A percentile compares a stretch with the other conserved stretches of the same genome.
Evolutionary conservation across 1,140 invertebrate genomes (phyloP).

Genomic region (Lasioglossum albipes): DNA sequence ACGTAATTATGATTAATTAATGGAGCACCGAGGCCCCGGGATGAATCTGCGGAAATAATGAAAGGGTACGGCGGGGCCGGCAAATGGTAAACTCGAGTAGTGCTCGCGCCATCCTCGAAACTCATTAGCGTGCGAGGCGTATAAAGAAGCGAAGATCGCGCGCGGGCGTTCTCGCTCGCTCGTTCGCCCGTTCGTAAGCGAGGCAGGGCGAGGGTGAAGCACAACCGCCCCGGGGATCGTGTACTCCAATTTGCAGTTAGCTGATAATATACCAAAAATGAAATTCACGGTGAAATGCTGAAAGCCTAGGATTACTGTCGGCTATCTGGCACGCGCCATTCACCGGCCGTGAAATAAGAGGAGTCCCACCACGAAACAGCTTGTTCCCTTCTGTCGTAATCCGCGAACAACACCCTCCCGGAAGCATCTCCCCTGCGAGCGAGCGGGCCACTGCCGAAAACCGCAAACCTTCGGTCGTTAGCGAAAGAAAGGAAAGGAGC

Average conservation of each 20-base stretch:
- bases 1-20: constrained; percentile 28
- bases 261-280: constrained; percentile 23
- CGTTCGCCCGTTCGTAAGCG: no score
- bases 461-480: no score
- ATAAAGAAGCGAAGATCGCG: constrained; percentile 11
- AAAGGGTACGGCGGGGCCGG: neutral
- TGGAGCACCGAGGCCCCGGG: neutral
- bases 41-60: neutral
- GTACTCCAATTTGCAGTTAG: constrained; percentile 32
- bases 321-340: neutral
- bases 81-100: neutral
- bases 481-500: no score
- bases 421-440: neutral
- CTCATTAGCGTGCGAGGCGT: constrained; percentile 1
- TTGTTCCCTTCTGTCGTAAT: neutral
- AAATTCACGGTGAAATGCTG: constrained; percentile 22
- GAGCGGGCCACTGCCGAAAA: no score
- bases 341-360: neutral
- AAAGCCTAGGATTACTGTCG: constrained; percentile 14
- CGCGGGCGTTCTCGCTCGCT: no score
- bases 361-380: neutral
- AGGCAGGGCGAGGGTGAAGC: neutral
- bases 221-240: neutral
- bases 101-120: neutral
- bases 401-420: neutral